Percentiles rank a stretch among this genome's conserved stretches.
These are phyloP conservation scores for Australoheros scitulus DNA, from an alignment of 2,113 vertebrate genomes.

Conservation along the genomic window DNA sequence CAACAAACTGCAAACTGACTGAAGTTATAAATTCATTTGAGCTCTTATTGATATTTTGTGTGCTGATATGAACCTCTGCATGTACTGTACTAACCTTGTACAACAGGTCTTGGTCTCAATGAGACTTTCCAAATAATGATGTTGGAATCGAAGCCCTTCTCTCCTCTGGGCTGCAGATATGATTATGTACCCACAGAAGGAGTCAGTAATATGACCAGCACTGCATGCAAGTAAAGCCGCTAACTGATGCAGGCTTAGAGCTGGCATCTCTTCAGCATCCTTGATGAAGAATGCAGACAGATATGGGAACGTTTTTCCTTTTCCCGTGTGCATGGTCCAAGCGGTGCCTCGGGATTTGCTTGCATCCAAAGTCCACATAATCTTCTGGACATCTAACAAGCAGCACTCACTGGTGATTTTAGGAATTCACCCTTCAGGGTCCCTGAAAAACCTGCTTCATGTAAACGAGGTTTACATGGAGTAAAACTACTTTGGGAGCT, in stretches of 20 bases:
- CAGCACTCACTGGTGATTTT: not conserved
- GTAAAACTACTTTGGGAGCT: not conserved
- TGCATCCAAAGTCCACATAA: slow-evolving; percentile 32
- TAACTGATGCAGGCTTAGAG: slow-evolving; percentile 15
- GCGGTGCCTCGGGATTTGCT: slow-evolving; percentile 19
- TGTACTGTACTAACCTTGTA: not conserved
- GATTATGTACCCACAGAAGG: not conserved
- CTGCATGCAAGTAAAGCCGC: not conserved
- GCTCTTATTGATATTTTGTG: not conserved
- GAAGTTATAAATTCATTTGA: not conserved
- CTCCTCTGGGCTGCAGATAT: not conserved
- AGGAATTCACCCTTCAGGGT: not conserved
- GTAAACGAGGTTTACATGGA: not conserved
- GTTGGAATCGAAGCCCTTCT: not conserved
- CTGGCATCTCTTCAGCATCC: slow-evolving; percentile 28
- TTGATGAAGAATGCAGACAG: slow-evolving; percentile 21
- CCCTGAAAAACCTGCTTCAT: not conserved
- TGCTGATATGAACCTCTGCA: not conserved
- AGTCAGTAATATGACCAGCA: not conserved
- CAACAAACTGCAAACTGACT: not conserved
- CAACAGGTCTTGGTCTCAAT: not conserved
- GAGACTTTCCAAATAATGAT: not conserved
- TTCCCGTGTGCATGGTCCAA: slow-evolving; percentile 39
- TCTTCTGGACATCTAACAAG: not conserved
- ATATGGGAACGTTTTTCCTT: slow-evolving; percentile 66